Conservation (phyloP, 1,140 invertebrate genomes). For the Hestina assimilis region DNA sequence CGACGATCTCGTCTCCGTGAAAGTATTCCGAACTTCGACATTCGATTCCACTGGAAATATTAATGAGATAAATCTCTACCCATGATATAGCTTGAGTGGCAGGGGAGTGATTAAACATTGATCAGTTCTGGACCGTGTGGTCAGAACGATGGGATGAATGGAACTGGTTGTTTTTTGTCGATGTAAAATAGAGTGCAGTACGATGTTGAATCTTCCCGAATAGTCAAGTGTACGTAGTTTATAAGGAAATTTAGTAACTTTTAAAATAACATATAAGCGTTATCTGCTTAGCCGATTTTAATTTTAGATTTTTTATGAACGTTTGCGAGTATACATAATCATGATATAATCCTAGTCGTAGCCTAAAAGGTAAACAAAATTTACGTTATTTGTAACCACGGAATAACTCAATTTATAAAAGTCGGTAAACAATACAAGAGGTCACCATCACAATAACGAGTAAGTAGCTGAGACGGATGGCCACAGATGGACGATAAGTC, state of each 20-base stretch:
- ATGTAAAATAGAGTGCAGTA: neutral
- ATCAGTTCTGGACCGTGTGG: neutral
- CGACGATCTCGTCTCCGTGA: conserved; percentile 40
- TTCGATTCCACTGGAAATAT: conserved; percentile 53
- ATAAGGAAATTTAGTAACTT: no score
- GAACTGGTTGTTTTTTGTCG: no score
- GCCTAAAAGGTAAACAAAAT: no score
- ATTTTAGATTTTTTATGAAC: no score
- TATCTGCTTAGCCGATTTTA: no score
- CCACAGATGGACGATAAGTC: neutral
- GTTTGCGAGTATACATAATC: no score
- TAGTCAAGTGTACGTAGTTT: no score
- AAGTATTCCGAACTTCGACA: conserved; percentile 57
- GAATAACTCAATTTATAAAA: neutral
- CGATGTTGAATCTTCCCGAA: no score
- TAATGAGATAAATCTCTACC: conserved; percentile 58
- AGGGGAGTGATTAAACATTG: neutral
- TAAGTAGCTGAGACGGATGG: neutral
- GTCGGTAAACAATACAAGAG: neutral
- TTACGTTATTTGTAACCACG: no score
- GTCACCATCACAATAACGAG: neutral
- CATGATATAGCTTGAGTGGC: neutral
- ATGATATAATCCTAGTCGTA: no score
- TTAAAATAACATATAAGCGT: no score
- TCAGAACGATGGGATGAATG: neutral